A percentile compares a stretch with the other conserved stretches of the same genome.
phyloP scores from a whole-genome alignment of 2,113 vertebrate genomes.

The Rutilus rutilus region DNA sequence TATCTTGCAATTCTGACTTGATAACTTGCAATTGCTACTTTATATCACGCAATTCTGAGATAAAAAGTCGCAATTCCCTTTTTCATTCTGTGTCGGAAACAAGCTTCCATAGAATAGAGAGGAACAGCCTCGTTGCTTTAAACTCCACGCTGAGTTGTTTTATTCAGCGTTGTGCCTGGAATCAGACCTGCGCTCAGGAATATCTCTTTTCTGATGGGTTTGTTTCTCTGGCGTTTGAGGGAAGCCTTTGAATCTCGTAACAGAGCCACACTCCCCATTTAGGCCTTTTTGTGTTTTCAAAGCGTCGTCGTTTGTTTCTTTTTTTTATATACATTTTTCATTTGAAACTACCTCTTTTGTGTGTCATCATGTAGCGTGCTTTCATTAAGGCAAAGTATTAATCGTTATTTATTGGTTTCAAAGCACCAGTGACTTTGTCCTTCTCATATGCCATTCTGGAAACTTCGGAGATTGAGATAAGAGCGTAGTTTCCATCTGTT shows the following conservation, averaged over 20 bases:
- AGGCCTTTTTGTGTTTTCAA: slow-evolving; percentile 41
- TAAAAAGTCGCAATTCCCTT: no score
- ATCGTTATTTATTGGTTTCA: slow-evolving; percentile 80
- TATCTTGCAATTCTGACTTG: no score
- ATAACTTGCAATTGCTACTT: no score
- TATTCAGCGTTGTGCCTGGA: no score
- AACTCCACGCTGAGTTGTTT: not conserved
- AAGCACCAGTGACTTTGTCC: slow-evolving; percentile 61
- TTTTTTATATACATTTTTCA: slow-evolving; percentile 71
- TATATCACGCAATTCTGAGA: no score
- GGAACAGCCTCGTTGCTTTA: not conserved
- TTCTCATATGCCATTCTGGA: slow-evolving; percentile 55
- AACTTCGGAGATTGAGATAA: not conserved
- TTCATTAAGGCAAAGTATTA: slow-evolving; percentile 77
- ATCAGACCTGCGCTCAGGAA: not conserved
- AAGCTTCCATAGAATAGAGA: not conserved
- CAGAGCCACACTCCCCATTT: not conserved
- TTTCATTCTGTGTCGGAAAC: not conserved
- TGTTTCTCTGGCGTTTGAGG: not conserved
- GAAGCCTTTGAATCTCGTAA: not conserved
- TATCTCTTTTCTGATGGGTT: not conserved
- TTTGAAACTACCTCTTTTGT: slow-evolving; percentile 90
- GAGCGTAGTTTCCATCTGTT: no score
- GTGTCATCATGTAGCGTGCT: slow-evolving; percentile 79
- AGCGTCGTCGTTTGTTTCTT: slow-evolving; percentile 51